Conservation (phyloP, 2,888 invertebrate species). For the Pediacus dermestoides region DNA sequence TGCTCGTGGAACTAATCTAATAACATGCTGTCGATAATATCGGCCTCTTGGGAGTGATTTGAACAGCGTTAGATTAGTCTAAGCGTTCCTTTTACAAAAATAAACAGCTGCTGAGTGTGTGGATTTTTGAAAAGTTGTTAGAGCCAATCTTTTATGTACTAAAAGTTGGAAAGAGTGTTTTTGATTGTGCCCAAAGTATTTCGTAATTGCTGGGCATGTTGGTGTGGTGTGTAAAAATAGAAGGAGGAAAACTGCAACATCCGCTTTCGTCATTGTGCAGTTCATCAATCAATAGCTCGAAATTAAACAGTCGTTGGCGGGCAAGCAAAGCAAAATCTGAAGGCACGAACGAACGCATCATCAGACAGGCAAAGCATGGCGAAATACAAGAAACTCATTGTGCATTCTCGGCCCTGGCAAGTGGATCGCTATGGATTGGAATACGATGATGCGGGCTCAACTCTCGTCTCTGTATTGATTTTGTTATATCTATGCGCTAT, state of each 20-base stretch:
- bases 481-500: conserved; percentile 44
- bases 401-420: conserved; percentile 34
- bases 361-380: not conserved
- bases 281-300: conserved; percentile 19
- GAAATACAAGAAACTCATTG: conserved; percentile 35
- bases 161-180: too few species aligned
- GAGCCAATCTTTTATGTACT: too few species aligned
- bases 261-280: conserved; percentile 18
- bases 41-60: too few species aligned
- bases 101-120: too few species aligned
- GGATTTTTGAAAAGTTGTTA: too few species aligned
- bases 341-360: not conserved
- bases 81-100: too few species aligned
- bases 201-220: too few species aligned
- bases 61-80: too few species aligned
- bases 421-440: conserved; percentile 37
- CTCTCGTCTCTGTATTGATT: conserved; percentile 41
- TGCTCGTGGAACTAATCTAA: too few species aligned
- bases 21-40: too few species aligned
- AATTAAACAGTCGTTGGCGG: conserved; percentile 13
- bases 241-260: conserved; percentile 1
- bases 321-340: not conserved
- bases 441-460: conserved; percentile 40
- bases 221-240: too few species aligned
- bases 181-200: too few species aligned